Base-by-base conservation (phyloP, 1,140 invertebrate genomes). In the Pachypeltis micranthus region DNA sequence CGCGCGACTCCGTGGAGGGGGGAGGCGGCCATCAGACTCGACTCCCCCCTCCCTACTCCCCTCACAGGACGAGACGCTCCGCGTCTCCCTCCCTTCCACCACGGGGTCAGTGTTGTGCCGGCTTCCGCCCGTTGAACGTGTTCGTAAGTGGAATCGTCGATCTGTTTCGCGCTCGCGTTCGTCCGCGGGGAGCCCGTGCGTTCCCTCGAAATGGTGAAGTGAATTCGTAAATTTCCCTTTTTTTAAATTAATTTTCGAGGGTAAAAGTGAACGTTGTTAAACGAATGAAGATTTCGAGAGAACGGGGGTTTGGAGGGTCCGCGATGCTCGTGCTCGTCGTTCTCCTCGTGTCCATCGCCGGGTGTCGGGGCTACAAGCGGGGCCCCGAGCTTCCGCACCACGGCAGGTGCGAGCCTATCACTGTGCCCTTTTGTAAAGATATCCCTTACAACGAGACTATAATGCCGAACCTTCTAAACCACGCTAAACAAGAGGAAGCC, bases 391-490 rank as follows among this genome's bases (percentile, higher is more conserved):
- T 86, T 56, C 83, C 84, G 16, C 81, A 82, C 66, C 88, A 93
- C 72, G 85, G 86, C 69, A 85, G 86, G 72, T 97, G 94, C 77
- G 91, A 97, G 73, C 86, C 87, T 1, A 96, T 98, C 64, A 93
- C 86, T 2, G 92, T 97, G 63, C 87, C 87, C 12, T 81, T 96
- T 68, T 98, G 96, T 77, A 85, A 86, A 74, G 87, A 95, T 70
- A 89, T 98, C 61, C 83, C 82, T 29, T 98, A 98, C 75, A 98
- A 98, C 74, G 80, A 87, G 75, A 98, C 95, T 0, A 95, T 96
- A 62, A 93, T 96, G 85, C 95, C 94, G 2, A 98, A 98, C 77
- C 71, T 96, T 29, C 77, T 98, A 66, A 87, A 90, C 60, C 96
- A 99, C 70, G 84, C 86, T 59, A 94, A 88, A 68, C 94, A 99